Percentiles rank a stretch among this genome's conserved stretches.
These are phyloP conservation scores for Pseudorasbora parva DNA, from an alignment of 2,113 vertebrate genomes.

Conservation along the genomic window DNA sequence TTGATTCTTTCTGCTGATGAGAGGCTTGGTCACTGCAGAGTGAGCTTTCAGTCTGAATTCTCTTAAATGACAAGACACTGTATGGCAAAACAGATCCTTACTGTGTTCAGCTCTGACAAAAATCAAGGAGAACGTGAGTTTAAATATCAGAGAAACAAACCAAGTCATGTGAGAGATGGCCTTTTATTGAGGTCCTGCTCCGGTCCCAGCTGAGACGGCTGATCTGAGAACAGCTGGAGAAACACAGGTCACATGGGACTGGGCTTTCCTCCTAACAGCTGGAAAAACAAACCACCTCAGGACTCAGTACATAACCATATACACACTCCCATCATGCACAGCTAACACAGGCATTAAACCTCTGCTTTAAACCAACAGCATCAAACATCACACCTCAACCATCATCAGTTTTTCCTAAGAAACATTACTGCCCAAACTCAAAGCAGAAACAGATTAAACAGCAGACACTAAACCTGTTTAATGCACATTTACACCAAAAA, in stretches of 20 bases:
- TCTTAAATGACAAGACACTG: no score
- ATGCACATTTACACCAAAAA: not conserved
- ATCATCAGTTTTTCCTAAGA: constrained; percentile 18
- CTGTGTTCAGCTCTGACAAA: no score
- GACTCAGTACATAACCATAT: constrained; percentile 34
- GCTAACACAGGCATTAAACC: constrained; percentile 38
- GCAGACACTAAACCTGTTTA: constrained; percentile 14
- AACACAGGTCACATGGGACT: constrained; percentile 76
- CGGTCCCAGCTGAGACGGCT: constrained; percentile 52
- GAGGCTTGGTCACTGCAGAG: no score
- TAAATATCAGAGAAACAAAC: constrained; percentile 24
- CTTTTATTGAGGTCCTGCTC: constrained; percentile 37
- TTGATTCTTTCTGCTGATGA: no score
- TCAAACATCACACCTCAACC: constrained; percentile 33
- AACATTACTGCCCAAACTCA: not conserved
- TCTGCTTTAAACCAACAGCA: constrained; percentile 41
- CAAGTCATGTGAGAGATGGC: constrained; percentile 24
- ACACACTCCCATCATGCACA: constrained; percentile 31
- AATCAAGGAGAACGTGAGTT: not conserved
- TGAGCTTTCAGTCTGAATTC: no score
- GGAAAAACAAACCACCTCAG: constrained; percentile 71
- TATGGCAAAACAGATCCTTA: no score
- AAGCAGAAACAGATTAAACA: constrained; percentile 23
- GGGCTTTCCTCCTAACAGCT: constrained; percentile 79
- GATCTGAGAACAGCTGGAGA: constrained; percentile 79